A percentile compares a stretch with the other conserved stretches of the same genome.
phyloP scores from a whole-genome alignment of 1,140 invertebrate genomes.

The Drosophila takahashii region DNA sequence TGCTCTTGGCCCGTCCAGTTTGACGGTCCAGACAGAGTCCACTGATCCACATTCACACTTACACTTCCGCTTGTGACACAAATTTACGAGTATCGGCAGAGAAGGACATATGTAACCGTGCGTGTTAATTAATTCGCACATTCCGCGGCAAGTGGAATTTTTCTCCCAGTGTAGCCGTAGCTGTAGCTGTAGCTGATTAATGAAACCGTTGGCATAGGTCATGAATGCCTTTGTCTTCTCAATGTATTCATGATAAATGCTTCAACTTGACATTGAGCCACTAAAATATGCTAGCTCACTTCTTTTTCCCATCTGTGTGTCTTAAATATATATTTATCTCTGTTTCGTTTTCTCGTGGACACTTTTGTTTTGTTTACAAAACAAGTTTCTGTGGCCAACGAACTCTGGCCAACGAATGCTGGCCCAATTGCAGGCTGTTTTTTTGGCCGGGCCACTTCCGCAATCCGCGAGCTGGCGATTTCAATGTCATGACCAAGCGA shows the following conservation, averaged over 20 bases:
- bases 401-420: constrained; percentile 63
- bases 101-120: constrained; percentile 42
- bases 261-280: constrained; percentile 78
- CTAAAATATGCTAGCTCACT: constrained; percentile 66
- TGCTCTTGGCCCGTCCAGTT: constrained; percentile 40
- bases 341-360: constrained; percentile 28
- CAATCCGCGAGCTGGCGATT: constrained; percentile 30
- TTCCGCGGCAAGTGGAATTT: constrained; percentile 1
- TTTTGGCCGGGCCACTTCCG: constrained; percentile 49
- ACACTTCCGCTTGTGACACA: constrained; percentile 49
- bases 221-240: constrained; percentile 52
- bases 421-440: constrained; percentile 60
- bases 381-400: constrained; percentile 75
- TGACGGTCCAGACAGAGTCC: constrained; percentile 33
- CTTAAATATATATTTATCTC: constrained; percentile 1
- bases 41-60: constrained; percentile 45
- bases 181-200: constrained; percentile 23
- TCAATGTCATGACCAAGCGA: constrained; percentile 68
- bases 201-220: constrained; percentile 73
- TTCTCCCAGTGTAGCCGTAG: constrained; percentile 6
- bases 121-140: constrained; percentile 43
- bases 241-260: constrained; percentile 60
- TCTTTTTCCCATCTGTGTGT: constrained; percentile 37
- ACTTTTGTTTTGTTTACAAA: constrained; percentile 47
- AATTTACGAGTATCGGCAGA: constrained; percentile 4